These are phyloP conservation scores for Alviniconcha marisindica DNA, from an alignment of 1,140 invertebrate genomes.

Conservation along the genomic window DNA sequence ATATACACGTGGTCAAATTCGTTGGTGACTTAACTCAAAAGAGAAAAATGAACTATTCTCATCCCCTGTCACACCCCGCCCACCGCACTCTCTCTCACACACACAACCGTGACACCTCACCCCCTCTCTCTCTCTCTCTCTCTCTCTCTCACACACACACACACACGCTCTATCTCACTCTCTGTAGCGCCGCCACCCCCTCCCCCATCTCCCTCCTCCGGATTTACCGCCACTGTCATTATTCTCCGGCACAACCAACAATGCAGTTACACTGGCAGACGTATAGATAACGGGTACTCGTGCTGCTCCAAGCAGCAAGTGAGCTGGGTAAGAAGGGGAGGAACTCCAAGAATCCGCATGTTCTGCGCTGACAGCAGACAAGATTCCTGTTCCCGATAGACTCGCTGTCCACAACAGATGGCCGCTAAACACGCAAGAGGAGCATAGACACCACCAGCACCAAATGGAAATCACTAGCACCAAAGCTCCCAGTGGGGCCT, in stretches of 20 bases:
- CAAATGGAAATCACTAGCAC: no score
- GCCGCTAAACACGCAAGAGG: no score
- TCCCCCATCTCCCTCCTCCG: neutral
- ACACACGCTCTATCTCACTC: constrained; percentile 13
- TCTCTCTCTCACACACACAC: constrained; percentile 14
- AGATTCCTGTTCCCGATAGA: no score
- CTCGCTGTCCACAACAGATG: no score
- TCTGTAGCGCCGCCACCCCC: neutral
- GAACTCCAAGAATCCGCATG: no score
- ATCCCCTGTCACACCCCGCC: no score
- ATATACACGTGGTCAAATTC: no score
- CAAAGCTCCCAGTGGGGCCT: no score
- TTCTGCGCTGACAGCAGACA: no score
- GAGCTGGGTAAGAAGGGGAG: neutral
- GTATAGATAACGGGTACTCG: neutral
- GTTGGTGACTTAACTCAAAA: neutral
- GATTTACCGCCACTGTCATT: neutral
- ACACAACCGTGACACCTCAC: neutral
- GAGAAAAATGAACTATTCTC: no score
- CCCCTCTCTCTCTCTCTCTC: constrained; percentile 22
- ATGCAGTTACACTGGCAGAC: neutral
- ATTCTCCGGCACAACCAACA: neutral
- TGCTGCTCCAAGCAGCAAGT: neutral
- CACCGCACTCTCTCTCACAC: no score
- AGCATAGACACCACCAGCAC: no score